Evolutionary conservation across 2,888 invertebrate genomes (phyloP).

Genomic region (Cremastinae sp.): DNA sequence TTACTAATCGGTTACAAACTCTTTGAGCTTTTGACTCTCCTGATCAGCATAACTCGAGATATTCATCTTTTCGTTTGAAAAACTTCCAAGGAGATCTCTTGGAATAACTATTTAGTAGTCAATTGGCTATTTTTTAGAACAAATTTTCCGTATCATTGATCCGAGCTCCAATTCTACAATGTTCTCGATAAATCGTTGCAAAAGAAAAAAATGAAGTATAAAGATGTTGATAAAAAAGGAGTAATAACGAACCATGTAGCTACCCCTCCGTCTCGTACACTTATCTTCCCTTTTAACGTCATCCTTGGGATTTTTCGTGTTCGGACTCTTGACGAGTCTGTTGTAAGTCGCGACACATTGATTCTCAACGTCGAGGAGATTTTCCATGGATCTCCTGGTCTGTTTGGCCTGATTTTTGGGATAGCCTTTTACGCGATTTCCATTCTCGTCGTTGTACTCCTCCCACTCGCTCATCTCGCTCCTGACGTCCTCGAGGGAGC

Average conservation of each 20-base stretch:
- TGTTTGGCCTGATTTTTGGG: constrained; percentile 82
- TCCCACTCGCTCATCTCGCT: constrained; percentile 86
- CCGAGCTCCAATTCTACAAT: too few species aligned
- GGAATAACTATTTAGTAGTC: too few species aligned
- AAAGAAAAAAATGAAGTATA: neutral
- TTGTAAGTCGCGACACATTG: constrained; percentile 68
- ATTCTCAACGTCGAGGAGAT: constrained; percentile 81
- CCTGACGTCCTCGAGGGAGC: constrained; percentile 88
- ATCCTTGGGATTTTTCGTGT: constrained; percentile 63
- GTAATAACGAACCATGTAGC: constrained; percentile 76
- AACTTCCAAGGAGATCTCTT: too few species aligned
- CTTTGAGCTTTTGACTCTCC: neutral
- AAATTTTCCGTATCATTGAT: too few species aligned
- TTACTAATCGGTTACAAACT: neutral
- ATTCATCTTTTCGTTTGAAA: too few species aligned
- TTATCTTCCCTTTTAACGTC: constrained; percentile 70
- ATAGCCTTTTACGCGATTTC: constrained; percentile 82
- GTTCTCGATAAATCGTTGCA: too few species aligned
- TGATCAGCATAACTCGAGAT: neutral
- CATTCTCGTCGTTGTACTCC: constrained; percentile 84
- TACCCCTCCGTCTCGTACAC: constrained; percentile 73
- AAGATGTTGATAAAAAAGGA: too few species aligned
- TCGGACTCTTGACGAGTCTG: constrained; percentile 66
- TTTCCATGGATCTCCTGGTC: constrained; percentile 88
- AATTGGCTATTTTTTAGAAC: too few species aligned